Evolutionary conservation across 2,888 invertebrate genomes (phyloP).

Genomic region (Pandemis corylana): DNA sequence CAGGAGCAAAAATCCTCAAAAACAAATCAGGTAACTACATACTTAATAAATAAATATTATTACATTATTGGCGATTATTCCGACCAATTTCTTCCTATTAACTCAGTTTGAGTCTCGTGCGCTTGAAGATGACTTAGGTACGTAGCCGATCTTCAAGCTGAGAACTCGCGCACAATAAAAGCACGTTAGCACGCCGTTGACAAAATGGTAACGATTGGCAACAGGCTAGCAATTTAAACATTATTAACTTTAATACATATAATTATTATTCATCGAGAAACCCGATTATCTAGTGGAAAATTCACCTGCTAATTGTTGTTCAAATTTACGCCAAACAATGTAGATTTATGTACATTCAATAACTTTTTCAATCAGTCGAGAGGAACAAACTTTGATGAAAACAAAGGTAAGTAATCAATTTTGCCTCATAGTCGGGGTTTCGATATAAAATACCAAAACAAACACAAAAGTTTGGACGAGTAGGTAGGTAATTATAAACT

Average conservation of each 20-base stretch:
- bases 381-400: constrained; percentile 36
- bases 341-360: constrained; percentile 30
- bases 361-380: constrained; percentile 39
- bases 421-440: constrained; percentile 18
- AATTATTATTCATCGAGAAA: not conserved
- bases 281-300: not conserved
- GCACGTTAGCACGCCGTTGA: no score
- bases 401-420: constrained; percentile 36
- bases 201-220: no score
- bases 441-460: constrained; percentile 30
- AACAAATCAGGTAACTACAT: constrained; percentile 58
- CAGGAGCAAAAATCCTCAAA: constrained; percentile 54
- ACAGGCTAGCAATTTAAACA: no score
- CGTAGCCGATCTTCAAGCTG: no score
- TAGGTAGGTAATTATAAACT: constrained; percentile 35
- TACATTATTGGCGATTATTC: no score
- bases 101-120: no score
- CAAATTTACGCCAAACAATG: constrained; percentile 28
- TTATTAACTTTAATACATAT: not conserved
- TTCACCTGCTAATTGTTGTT: constrained; percentile 23
- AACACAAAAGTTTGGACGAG: constrained; percentile 30
- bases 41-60: no score
- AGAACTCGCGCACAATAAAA: no score
- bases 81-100: no score
- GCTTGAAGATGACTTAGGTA: no score